phyloP scores from a whole-genome alignment of 2,888 invertebrate genomes.

The Microplitis deprimator region DNA sequence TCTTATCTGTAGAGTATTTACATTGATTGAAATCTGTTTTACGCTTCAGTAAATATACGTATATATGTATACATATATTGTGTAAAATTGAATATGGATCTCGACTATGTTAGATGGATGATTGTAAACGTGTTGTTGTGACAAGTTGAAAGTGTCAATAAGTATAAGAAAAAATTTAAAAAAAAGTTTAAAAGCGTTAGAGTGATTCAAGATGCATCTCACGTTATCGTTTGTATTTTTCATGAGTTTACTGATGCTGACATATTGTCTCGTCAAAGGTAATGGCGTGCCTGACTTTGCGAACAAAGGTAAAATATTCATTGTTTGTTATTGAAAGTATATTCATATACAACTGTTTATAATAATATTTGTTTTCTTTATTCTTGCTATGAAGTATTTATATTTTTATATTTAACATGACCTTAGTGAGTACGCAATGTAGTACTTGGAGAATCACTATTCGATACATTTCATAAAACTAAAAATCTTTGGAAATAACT shows the following conservation, averaged over 20 bases:
- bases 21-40: not conserved
- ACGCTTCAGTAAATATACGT: too few relatives aligned
- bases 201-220: slow-evolving; percentile 62
- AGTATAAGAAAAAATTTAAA: slow-evolving; percentile 18
- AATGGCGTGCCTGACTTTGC: slow-evolving; percentile 62
- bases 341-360: not conserved
- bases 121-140: not conserved
- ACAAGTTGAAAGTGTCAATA: slow-evolving; percentile 13
- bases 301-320: slow-evolving; percentile 65
- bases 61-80: not conserved
- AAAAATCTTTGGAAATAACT: too few relatives aligned
- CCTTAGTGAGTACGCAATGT: too few relatives aligned
- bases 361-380: not conserved
- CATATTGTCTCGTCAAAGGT: slow-evolving; percentile 53
- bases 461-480: too few relatives aligned
- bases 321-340: not conserved
- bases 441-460: too few relatives aligned
- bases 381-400: not conserved
- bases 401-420: not conserved
- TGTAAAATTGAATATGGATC: not conserved
- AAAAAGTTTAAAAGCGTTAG: slow-evolving; percentile 21
- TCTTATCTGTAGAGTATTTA: not conserved
- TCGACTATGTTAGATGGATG: not conserved
- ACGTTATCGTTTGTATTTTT: slow-evolving; percentile 64
- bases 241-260: slow-evolving; percentile 64